Evolutionary conservation across 2,113 vertebrate species (phyloP), one percentile per base, ranked within the genome.

Genomic region (Sisor rabdophorus): DNA sequence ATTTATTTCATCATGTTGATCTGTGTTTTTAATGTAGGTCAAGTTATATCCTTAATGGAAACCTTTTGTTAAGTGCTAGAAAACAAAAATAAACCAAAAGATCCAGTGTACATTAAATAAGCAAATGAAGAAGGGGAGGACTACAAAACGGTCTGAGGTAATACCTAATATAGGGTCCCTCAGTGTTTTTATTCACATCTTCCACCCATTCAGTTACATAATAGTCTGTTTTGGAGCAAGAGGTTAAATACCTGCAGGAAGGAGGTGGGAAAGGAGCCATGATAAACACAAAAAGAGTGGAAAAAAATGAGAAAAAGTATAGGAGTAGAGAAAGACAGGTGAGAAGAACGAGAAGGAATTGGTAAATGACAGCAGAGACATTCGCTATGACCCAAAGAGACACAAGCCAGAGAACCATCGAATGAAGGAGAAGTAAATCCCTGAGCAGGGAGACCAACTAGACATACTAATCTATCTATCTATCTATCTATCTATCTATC

Each of bases 181-280:
- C 92, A 94, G 94, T 96, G 95, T 98, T 98, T 98, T 93, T 98
- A 98, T 98, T 98, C 94, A 99, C 96, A 97, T 99, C 97, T 96
- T 98, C 96, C 95, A 99, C 95, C 97, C 97, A 99, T 93, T 98
- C 98, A 97, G 96, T 96, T 96, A 99, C 95, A 98, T 95, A 98
- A 96, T 93, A 94, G 92, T 98, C 94, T 94, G 94, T 93, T 97
- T 98, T 97, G 96, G 93, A 93, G 93, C 94, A 95, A 92, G 97
- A 95, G 88, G 96, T 99, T 98, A 98, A 98, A 98, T 96, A 99
- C 97, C 97, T 98, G 97, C 94, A 93, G 93, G 95, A 93, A 91
- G 85, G 24, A 61, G 71, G 83, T 69, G 26, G 64, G 68, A 26
- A 54, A 76, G 60, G 76, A 79, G 91, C 90, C 91, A 92, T 92